Percentiles rank a stretch among this genome's conserved stretches.
Evolutionary conservation across 2,888 invertebrate genomes (phyloP).

Genomic region (Agrotis clavis): DNA sequence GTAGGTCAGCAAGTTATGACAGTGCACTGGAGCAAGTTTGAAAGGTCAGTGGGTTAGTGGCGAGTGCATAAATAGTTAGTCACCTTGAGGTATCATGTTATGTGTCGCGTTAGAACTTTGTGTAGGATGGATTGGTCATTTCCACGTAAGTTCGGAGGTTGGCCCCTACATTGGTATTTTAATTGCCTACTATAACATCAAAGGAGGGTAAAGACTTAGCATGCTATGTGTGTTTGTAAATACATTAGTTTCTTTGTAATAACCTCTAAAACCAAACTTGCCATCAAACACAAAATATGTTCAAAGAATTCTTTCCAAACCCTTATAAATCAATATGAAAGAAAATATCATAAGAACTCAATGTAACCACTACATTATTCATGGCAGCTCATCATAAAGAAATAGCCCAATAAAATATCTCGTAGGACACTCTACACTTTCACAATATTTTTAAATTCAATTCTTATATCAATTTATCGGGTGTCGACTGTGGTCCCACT

Average conservation of each 20-base stretch:
- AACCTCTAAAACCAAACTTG: not conserved
- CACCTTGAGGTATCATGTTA: slow-evolving; percentile 26
- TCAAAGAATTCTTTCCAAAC: not conserved
- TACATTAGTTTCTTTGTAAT: too few relatives aligned
- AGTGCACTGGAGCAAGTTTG: slow-evolving; percentile 32
- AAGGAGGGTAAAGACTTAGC: too few relatives aligned
- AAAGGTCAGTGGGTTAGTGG: slow-evolving; percentile 53
- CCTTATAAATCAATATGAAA: slow-evolving; percentile 16
- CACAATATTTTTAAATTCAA: slow-evolving; percentile 68
- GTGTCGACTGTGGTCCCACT: slow-evolving; percentile 60
- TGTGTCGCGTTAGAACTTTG: not conserved
- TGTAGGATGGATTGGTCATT: not conserved
- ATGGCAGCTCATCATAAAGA: slow-evolving; percentile 45
- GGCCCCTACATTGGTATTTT: not conserved
- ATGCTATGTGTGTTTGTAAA: too few relatives aligned
- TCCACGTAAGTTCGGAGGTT: not conserved
- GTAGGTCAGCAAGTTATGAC: slow-evolving; percentile 52
- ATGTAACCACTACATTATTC: slow-evolving; percentile 47
- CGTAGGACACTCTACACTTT: slow-evolving; percentile 41
- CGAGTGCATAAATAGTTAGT: slow-evolving; percentile 31
- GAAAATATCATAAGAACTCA: slow-evolving; percentile 23
- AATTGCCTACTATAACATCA: not conserved
- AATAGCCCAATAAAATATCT: slow-evolving; percentile 55
- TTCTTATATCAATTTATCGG: slow-evolving; percentile 69
- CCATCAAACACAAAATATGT: not conserved